Conservation (phyloP, 2,797 vertebrate species). For the Centroberyx gerrardi region DNA sequence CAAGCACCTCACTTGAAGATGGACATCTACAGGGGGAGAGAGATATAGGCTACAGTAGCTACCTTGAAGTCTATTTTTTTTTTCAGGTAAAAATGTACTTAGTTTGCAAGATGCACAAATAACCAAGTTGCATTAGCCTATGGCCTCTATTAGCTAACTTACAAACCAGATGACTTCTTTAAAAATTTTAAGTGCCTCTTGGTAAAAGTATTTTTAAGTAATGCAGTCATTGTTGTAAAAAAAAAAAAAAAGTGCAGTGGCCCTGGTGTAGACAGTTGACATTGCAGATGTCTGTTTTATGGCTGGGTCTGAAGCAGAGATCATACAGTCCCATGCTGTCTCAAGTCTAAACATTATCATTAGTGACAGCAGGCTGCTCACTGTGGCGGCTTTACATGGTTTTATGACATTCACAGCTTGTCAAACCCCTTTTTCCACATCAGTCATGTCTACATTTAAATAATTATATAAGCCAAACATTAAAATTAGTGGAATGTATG, state of each 20-base stretch:
- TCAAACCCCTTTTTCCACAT: constrained; percentile 28
- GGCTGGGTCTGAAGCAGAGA: constrained; percentile 42
- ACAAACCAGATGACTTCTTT: too few species aligned
- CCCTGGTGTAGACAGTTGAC: constrained; percentile 35
- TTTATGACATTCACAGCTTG: constrained; percentile 37
- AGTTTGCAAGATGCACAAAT: too few species aligned
- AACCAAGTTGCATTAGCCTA: too few species aligned
- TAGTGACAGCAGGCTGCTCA: constrained; percentile 55
- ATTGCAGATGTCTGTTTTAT: constrained; percentile 56
- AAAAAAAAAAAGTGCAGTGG: constrained; percentile 23
- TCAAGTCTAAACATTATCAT: constrained; percentile 54
- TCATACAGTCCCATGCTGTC: constrained; percentile 49
- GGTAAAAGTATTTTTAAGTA: not conserved
- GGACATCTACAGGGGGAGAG: not conserved
- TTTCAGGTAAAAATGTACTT: too few species aligned
- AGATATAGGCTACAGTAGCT: not conserved
- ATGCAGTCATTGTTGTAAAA: not conserved
- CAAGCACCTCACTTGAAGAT: not conserved
- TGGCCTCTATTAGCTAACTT: too few species aligned
- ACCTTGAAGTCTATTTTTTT: too few species aligned
- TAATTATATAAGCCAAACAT: not conserved
- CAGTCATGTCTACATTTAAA: not conserved
- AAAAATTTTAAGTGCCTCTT: not conserved
- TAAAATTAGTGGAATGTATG: not conserved
- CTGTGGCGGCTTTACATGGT: constrained; percentile 27